Conservation (phyloP, 2,113 vertebrate genomes). For the Phaethon lepturus region DNA sequence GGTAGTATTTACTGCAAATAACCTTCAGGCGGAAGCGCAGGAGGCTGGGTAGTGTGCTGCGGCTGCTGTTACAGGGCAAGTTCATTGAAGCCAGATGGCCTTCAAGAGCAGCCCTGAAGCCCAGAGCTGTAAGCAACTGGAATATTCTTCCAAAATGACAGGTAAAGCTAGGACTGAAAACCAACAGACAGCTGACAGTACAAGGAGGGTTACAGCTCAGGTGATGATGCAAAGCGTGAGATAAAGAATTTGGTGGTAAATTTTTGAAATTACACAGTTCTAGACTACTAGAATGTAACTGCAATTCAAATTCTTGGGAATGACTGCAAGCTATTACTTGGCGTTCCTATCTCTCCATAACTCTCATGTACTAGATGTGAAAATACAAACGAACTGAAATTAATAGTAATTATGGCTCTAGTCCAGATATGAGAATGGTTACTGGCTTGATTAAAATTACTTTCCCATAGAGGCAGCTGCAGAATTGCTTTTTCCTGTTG, state of each 20-base stretch:
- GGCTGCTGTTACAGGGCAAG: background rate
- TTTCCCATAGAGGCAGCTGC: no score
- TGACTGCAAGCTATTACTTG: background rate
- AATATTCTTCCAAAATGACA: rapidly evolving
- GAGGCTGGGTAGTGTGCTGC: no score
- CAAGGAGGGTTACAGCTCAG: background rate
- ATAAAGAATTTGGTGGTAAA: background rate
- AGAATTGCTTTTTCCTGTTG: background rate
- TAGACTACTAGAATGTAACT: background rate
- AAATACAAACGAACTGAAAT: background rate
- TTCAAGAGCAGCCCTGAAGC: no score
- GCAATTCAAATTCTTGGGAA: background rate
- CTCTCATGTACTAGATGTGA: background rate
- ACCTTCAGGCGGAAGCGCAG: background rate
- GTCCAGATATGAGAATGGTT: no score
- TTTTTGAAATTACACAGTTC: background rate
- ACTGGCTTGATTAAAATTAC: background rate
- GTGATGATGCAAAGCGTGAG: rapidly evolving
- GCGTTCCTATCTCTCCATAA: rapidly evolving
- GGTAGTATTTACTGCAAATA: no score
- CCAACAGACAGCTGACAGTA: background rate
- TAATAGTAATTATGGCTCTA: no score
- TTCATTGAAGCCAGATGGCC: rapidly evolving
- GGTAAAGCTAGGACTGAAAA: background rate
- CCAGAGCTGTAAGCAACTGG: background rate